Percentiles rank a stretch among this genome's conserved stretches.
These are phyloP conservation scores for Hycleus phaleratus DNA, from an alignment of 1,140 invertebrate genomes.

Conservation along the genomic window DNA sequence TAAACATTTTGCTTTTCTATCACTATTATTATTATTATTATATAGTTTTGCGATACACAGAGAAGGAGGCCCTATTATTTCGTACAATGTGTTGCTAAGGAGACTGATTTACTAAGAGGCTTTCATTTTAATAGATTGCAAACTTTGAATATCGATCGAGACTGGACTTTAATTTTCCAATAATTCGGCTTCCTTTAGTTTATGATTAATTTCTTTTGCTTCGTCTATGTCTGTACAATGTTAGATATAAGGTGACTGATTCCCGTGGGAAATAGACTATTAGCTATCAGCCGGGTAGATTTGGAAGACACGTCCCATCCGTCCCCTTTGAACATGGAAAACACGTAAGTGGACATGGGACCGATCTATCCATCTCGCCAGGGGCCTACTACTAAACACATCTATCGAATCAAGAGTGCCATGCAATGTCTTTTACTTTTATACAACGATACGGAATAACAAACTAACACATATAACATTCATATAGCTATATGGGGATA, in stretches of 20 bases:
- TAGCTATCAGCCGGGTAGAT: constrained; percentile 14
- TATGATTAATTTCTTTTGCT: not conserved
- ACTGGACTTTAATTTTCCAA: too few species aligned
- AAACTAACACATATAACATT: not conserved
- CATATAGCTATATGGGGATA: not conserved
- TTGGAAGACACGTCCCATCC: constrained; percentile 19
- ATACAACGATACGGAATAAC: not conserved
- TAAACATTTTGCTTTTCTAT: too few species aligned
- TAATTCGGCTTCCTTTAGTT: too few species aligned
- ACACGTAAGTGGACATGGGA: constrained; percentile 35
- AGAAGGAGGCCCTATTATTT: too few species aligned
- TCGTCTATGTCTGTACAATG: not conserved
- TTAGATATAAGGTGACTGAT: not conserved
- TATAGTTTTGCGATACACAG: too few species aligned
- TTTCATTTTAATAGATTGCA: too few species aligned
- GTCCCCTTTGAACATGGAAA: constrained; percentile 27
- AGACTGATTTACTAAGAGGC: too few species aligned
- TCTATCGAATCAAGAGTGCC: constrained; percentile 27
- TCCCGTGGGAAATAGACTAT: constrained; percentile 25
- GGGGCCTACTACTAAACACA: constrained; percentile 26
- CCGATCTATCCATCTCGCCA: constrained; percentile 29
- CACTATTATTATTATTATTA: too few species aligned
- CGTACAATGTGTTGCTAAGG: too few species aligned
- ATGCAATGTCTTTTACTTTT: constrained; percentile 21
- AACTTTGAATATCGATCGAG: too few species aligned